These are phyloP conservation scores for Anoncus sp. DNA, from an alignment of 2,888 invertebrate species.

Conservation along the genomic window DNA sequence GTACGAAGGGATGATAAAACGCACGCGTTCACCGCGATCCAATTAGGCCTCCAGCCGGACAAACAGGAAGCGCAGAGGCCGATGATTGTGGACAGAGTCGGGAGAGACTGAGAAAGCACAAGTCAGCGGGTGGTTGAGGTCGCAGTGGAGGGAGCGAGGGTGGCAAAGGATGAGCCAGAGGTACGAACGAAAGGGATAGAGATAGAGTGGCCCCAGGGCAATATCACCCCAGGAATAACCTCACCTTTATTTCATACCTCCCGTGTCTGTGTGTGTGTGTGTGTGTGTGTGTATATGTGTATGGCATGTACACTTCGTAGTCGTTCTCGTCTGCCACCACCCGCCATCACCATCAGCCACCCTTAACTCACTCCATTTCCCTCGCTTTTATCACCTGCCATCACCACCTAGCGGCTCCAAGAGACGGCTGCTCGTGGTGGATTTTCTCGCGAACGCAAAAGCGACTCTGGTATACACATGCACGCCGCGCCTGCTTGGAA, in stretches of 20 bases:
- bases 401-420: constrained; percentile 75
- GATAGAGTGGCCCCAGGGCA: constrained; percentile 54
- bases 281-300: constrained; percentile 9
- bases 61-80: constrained; percentile 60
- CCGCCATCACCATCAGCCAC: constrained; percentile 59
- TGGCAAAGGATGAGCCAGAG: constrained; percentile 37
- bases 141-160: constrained; percentile 15
- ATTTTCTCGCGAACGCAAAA: constrained; percentile 39
- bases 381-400: constrained; percentile 81
- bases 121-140: constrained; percentile 15
- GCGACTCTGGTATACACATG: constrained; percentile 60
- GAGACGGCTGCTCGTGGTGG: constrained; percentile 29
- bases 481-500: constrained; percentile 72
- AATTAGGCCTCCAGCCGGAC: constrained; percentile 58
- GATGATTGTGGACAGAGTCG: constrained; percentile 58
- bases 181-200: constrained; percentile 44
- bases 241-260: constrained; percentile 74
- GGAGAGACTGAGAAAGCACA: constrained; percentile 1
- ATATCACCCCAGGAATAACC: constrained; percentile 71
- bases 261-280: not conserved
- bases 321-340: constrained; percentile 49
- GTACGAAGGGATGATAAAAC: constrained; percentile 57
- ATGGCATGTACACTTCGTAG: constrained; percentile 29
- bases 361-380: constrained; percentile 77
- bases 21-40: constrained; percentile 59